phyloP scores from a whole-genome alignment of 2,888 invertebrate species.

The Protodeltote pygarga region DNA sequence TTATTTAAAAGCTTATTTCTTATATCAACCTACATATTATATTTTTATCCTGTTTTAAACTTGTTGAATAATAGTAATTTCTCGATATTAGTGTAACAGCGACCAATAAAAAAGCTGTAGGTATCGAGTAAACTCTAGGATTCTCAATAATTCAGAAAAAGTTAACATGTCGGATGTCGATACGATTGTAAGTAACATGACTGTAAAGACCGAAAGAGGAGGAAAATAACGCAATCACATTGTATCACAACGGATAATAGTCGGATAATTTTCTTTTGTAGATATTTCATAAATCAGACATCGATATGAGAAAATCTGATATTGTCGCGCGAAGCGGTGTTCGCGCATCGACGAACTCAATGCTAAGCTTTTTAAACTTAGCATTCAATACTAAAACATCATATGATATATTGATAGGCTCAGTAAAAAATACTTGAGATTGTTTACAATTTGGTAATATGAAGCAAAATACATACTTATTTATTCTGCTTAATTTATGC shows the following conservation, averaged over 20 bases:
- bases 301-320: constrained; percentile 67
- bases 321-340: constrained; percentile 43
- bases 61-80: no score
- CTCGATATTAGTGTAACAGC: constrained; percentile 21
- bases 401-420: background rate
- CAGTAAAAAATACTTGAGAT: background rate
- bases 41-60: no score
- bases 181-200: constrained; percentile 74
- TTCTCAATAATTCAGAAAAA: constrained; percentile 50
- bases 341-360: constrained; percentile 41
- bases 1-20: no score
- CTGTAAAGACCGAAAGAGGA: constrained; percentile 69
- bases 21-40: no score
- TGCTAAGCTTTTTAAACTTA: constrained; percentile 22
- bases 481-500: no score
- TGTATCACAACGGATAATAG: constrained; percentile 68
- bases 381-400: constrained; percentile 9
- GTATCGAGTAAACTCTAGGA: constrained; percentile 40
- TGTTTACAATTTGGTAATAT: no score
- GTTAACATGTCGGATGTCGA: constrained; percentile 63
- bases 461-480: no score
- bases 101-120: constrained; percentile 27
- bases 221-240: constrained; percentile 74
- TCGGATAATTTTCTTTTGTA: constrained; percentile 70
- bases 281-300: constrained; percentile 71